These are phyloP conservation scores for Pituophis catenifer DNA, from an alignment of 2,113 vertebrate species.

Conservation along the genomic window DNA sequence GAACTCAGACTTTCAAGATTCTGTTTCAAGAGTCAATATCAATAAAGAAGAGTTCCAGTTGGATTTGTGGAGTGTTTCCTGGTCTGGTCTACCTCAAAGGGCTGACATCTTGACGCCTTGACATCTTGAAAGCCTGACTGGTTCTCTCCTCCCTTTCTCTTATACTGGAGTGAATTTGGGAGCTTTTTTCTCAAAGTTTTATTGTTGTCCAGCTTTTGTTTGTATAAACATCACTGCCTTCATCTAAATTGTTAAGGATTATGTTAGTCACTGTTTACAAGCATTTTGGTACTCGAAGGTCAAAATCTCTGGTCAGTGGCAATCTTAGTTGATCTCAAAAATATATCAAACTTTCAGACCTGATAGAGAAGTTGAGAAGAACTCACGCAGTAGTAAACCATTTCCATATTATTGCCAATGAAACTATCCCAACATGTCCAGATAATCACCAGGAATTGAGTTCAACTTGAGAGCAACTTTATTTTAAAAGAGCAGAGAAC, in stretches of 20 bases:
- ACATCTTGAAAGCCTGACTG: background rate
- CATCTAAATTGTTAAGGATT: background rate
- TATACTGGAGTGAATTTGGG: background rate
- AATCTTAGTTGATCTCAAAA: background rate
- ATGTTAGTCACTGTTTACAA: background rate
- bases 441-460: background rate
- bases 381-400: background rate
- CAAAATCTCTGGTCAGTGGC: background rate
- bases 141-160: background rate
- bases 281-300: constrained; percentile 16
- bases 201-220: background rate
- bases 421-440: background rate
- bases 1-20: background rate
- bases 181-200: background rate
- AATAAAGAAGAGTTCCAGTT: background rate
- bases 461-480: background rate
- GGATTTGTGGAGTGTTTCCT: background rate
- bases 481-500: background rate
- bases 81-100: background rate
- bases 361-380: background rate
- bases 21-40: background rate
- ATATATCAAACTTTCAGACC: background rate
- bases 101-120: background rate
- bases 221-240: background rate
- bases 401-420: background rate